Conservation (phyloP, 2,888 invertebrate species). For the Chalcosyrphus nemorum region DNA sequence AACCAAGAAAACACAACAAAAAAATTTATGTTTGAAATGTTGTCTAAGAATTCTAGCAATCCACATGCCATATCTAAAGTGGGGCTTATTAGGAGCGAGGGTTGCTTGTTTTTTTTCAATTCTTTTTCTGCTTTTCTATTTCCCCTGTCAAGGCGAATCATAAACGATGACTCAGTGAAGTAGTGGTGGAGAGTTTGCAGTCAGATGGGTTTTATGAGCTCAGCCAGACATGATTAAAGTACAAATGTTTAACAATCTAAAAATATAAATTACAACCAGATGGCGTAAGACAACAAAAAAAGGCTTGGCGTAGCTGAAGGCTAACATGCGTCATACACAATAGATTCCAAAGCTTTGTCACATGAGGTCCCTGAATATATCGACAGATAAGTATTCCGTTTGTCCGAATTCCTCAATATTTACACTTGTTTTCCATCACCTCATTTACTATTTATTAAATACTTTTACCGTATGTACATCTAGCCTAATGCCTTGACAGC, state of each 20-base stretch:
- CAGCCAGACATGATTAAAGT: conserved; percentile 6
- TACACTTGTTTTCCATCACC: too few species aligned
- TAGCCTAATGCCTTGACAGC: too few species aligned
- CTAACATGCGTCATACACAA: background rate
- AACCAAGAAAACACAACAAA: conserved; percentile 51
- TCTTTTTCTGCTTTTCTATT: conserved; percentile 11
- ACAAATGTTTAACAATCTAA: background rate
- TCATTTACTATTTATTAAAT: too few species aligned
- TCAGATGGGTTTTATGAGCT: conserved; percentile 23
- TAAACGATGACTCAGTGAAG: conserved; percentile 52
- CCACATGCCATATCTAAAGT: conserved; percentile 44
- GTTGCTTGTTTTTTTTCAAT: conserved; percentile 7
- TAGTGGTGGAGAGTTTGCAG: background rate
- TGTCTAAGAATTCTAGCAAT: conserved; percentile 59
- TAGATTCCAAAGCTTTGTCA: too few species aligned
- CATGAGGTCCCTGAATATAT: too few species aligned
- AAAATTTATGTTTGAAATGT: too few species aligned
- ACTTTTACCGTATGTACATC: too few species aligned
- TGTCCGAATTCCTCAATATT: too few species aligned
- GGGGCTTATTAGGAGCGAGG: conserved; percentile 5
- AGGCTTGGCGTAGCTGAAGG: background rate
- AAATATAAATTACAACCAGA: background rate
- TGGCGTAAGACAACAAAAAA: background rate
- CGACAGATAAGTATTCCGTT: too few species aligned
- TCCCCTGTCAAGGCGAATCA: conserved; percentile 38